phyloP scores from a whole-genome alignment of 2,797 vertebrate species.

The Sebastes nivosus region DNA sequence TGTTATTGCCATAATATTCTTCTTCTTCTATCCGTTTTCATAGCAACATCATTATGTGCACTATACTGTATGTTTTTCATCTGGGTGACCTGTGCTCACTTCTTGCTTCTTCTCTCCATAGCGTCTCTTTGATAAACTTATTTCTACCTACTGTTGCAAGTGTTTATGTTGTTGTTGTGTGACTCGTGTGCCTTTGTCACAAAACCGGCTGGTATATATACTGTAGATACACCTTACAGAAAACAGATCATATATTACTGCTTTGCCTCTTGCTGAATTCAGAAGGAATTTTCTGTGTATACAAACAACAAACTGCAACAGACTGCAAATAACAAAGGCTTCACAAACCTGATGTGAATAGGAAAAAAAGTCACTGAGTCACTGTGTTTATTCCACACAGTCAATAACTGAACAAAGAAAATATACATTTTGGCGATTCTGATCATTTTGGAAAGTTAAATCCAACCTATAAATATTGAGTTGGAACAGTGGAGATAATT shows the following conservation, averaged over 20 bases:
- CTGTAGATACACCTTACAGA: neutral
- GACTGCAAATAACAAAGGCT: neutral
- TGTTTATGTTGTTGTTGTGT: neutral
- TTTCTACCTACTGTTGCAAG: neutral
- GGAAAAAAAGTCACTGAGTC: neutral
- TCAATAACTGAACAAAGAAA: neutral
- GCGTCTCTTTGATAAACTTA: constrained; percentile 3
- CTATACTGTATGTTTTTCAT: neutral
- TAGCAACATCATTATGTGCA: neutral
- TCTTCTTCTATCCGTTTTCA: neutral
- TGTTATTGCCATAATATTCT: neutral
- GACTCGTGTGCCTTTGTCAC: neutral
- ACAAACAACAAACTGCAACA: neutral
- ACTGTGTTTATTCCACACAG: neutral
- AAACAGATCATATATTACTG: neutral
- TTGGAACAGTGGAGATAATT: neutral
- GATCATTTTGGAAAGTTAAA: neutral
- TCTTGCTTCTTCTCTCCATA: neutral
- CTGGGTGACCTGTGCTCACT: neutral
- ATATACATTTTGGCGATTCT: neutral
- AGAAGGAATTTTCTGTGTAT: neutral
- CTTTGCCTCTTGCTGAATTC: neutral
- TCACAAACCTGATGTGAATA: neutral
- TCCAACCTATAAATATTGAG: neutral
- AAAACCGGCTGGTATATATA: neutral